Conservation (phyloP, 2,113 vertebrate genomes). For the Cyprinus carpio region DNA sequence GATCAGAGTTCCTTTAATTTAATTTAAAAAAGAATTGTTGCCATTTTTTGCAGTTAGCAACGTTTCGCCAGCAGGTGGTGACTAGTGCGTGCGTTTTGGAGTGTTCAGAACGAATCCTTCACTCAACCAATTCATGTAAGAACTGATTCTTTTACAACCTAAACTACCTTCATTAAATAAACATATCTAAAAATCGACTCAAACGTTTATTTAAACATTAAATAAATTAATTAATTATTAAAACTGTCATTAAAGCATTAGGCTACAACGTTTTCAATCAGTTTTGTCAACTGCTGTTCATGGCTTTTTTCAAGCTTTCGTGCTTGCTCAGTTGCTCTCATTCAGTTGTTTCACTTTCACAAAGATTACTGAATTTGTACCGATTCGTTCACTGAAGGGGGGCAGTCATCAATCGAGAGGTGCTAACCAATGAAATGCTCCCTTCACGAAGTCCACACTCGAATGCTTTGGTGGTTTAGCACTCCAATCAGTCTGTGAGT, state of each 20-base stretch:
- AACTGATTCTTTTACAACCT: not conserved
- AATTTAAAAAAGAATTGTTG: too few relatives aligned
- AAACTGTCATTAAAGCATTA: too few relatives aligned
- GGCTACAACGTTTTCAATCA: too few relatives aligned
- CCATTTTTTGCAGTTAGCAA: too few relatives aligned
- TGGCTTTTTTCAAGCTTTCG: not conserved
- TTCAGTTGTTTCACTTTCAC: not conserved
- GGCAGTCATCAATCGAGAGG: not conserved
- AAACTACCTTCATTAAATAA: not conserved
- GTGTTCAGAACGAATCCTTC: too few relatives aligned
- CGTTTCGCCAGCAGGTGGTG: not conserved
- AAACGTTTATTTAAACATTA: too few relatives aligned
- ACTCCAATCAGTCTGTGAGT: not conserved
- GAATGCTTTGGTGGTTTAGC: not conserved
- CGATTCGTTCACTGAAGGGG: not conserved
- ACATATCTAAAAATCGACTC: not conserved
- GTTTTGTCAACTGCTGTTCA: too few relatives aligned
- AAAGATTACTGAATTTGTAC: not conserved
- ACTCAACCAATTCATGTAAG: not conserved
- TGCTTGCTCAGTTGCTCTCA: not conserved
- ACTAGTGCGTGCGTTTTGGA: not conserved
- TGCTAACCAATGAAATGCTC: too few relatives aligned
- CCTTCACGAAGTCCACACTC: not conserved
- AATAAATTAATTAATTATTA: too few relatives aligned
- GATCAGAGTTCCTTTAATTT: too few relatives aligned